Conservation (phyloP, 2,797 vertebrate genomes). For the Micrastur ruficollis region DNA sequence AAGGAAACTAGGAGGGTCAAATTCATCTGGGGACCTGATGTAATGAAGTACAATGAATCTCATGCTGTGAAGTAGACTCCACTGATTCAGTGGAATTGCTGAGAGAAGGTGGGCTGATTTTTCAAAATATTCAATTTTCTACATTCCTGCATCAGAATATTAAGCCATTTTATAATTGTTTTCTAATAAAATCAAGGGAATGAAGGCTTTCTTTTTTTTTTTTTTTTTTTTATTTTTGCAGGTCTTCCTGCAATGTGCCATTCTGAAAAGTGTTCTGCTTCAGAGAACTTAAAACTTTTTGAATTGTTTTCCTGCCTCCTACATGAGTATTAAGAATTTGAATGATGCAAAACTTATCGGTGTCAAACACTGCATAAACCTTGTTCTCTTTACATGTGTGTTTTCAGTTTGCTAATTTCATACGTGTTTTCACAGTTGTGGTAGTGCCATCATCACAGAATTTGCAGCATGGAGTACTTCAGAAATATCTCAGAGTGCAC, state of each 20-base stretch:
- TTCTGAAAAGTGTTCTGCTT: neutral
- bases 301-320: neutral
- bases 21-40: neutral
- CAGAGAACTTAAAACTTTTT: neutral
- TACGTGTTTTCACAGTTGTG: constrained; percentile 34
- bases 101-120: neutral
- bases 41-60: neutral
- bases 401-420: neutral
- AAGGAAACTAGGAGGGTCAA: neutral
- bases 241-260: neutral
- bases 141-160: neutral
- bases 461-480: constrained; percentile 75
- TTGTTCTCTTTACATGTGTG: neutral
- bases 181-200: neutral
- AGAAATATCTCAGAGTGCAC: constrained; percentile 62
- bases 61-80: neutral
- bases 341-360: neutral
- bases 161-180: neutral
- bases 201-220: neutral
- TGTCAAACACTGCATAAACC: neutral
- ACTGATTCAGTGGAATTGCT: neutral
- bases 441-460: constrained; percentile 15
- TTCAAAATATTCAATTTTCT: neutral
- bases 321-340: neutral
- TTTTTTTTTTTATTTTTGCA: neutral